Percentiles rank a stretch among this genome's conserved stretches.
Evolutionary conservation across 2,113 vertebrate species (phyloP).

Genomic region (Pavo muticus): DNA sequence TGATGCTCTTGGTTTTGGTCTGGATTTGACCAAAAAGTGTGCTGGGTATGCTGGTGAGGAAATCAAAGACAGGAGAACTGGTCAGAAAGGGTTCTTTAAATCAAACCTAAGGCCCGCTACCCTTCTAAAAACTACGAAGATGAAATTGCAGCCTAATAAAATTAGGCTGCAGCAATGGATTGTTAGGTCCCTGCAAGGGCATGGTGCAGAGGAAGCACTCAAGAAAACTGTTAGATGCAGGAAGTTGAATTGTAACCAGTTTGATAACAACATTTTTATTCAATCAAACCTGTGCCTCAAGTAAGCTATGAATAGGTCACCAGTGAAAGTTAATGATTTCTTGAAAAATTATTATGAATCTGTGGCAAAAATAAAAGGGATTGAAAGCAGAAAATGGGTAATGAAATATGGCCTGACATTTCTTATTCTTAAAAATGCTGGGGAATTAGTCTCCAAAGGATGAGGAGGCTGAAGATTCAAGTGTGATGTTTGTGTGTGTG

Average conservation of each 20-base stretch:
- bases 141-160: background rate
- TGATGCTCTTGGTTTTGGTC: background rate
- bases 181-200: background rate
- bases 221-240: background rate
- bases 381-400: background rate
- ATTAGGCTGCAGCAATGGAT: background rate
- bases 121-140: background rate
- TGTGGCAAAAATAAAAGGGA: background rate
- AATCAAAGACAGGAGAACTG: background rate
- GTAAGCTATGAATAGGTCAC: background rate
- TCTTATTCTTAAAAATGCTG: background rate
- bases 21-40: background rate
- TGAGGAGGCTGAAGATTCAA: background rate
- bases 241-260: background rate
- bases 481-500: background rate
- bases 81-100: background rate
- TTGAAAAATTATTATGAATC: background rate
- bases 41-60: background rate
- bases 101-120: background rate
- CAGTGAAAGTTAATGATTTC: background rate
- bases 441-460: background rate
- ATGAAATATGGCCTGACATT: background rate
- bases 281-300: background rate
- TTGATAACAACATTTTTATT: background rate
- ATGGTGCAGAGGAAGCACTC: background rate